Evolutionary conservation across 2,113 vertebrate genomes (phyloP), one percentile per base, ranked within the genome.

Genomic region (Tamias sibiricus): DNA sequence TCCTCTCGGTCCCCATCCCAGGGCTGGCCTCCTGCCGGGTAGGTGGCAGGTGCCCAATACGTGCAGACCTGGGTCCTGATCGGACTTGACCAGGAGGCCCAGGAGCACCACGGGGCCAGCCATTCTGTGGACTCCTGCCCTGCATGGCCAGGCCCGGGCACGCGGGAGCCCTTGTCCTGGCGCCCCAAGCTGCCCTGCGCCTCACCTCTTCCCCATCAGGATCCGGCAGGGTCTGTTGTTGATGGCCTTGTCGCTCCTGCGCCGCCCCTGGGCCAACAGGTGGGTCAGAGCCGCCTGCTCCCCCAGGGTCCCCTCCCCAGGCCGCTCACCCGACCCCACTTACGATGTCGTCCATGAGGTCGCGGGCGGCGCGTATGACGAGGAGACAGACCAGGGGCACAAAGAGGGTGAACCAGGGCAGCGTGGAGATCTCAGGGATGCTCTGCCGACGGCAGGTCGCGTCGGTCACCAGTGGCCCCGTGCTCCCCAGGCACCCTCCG

Each of bases 391-490:
- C 0, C 52, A 99, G 97, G 0, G 99, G 99, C 26, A 99, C 82
- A 16, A 99, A 98, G 64, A 99, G 99, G 2, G 99, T 98, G 97
- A 99, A 99, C 99, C 99, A 99, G 10, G 99, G 99, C 92, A 99
- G 91, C 0, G 99, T 99, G 47, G 99, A 98, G 96, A 99, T 99
- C 80, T 96, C 98, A 0, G 99, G 99, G 93, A 99, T 83, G 49
- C 98, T 97, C 99, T 99, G 83, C 0, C 17, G 16, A 2, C 19
- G n/a, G 28, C 35, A 37, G 11, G 12, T 0, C 26, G 40, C 49
- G 49, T 14, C 49, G 16, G 49, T 14, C 49, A 52, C 13, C 47
- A 49, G 49, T 52, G 49, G 49, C 13, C 49, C 49, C 49, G 3
- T 1, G 49, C 49, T 52, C 14, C 49, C 49, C 49, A n/a, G n/a